Percentiles rank a stretch among this genome's conserved stretches.
phyloP scores from a whole-genome alignment of 2,888 invertebrate species.

The Tenthredo livida region DNA sequence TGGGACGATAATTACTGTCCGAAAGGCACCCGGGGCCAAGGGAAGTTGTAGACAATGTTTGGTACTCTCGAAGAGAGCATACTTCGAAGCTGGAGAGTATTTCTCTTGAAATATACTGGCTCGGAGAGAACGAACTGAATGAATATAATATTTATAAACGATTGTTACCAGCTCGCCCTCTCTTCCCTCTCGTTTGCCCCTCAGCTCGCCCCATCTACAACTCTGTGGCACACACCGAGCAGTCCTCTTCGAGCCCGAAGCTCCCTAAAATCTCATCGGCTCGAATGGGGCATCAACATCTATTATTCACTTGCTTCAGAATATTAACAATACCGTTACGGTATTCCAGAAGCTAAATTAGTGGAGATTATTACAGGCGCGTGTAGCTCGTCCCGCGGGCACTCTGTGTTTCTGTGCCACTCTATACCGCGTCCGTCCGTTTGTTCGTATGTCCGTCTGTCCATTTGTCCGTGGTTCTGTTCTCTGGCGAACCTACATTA shows the following conservation, averaged over 20 bases:
- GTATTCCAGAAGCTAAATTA: conserved; percentile 77
- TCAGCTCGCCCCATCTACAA: not conserved
- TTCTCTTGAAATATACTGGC: conserved; percentile 36
- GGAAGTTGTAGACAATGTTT: conserved; percentile 34
- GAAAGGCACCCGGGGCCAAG: not conserved
- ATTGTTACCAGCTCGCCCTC: conserved; percentile 61
- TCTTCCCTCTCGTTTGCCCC: conserved; percentile 19
- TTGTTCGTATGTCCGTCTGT: not conserved
- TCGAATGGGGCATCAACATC: conserved; percentile 78
- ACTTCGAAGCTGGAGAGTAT: conserved; percentile 1
- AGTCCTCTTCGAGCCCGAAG: conserved; percentile 70
- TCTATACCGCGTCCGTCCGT: conserved; percentile 47
- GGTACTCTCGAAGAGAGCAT: conserved; percentile 20
- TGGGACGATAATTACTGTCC: conserved; percentile 28
- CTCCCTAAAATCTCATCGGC: conserved; percentile 77
- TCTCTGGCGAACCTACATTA: conserved; percentile 19
- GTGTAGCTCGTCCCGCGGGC: conserved; percentile 63
- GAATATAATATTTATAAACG: conserved; percentile 74
- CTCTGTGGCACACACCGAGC: conserved; percentile 36
- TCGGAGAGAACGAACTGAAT: conserved; percentile 30
- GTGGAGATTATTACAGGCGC: conserved; percentile 77
- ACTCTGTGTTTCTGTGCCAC: conserved; percentile 54
- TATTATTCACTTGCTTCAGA: conserved; percentile 76
- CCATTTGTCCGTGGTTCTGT: conserved; percentile 38
- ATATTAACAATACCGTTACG: conserved; percentile 77